Evolutionary conservation across 2,113 vertebrate genomes (phyloP), one percentile per base, ranked within the genome.

Genomic region (Myotis brandtii): DNA sequence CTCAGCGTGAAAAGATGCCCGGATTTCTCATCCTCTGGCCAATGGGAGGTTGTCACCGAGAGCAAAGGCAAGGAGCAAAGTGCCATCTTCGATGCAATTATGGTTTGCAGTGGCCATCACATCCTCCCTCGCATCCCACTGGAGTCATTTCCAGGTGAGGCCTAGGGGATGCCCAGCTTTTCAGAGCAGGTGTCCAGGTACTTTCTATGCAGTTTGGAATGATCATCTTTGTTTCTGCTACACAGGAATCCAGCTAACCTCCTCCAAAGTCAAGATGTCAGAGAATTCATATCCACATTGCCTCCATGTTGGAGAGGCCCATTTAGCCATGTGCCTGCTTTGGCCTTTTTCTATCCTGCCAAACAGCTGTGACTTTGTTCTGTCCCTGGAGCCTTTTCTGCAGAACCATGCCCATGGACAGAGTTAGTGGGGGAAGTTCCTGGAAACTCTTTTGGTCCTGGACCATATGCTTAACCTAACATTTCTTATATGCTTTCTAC

Each of bases 31-130:
- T 50, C 84, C 46, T 98, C 98, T 2, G 98, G 98, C 43, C 99
- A 99, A 83, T 99, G 99, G 99, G 98, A 98, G 9, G 93, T 99
- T n/a, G 91, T 98, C 69, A 98, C 98, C 0, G 84, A 98, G 95
- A 98, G 70, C 40, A 96, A 98, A 0, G 97, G 98, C 54, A 94
- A 97, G 46, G 96, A 99, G 95, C 98, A 99, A 32, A 95, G 69
- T 0, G 95, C 97, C 0, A 6, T 98, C 73, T 99, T 99, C 96
- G 99, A 99, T 21, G 98, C 98, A 0, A 98, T 99, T 17, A 93
- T 99, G 96, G 98, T 99, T 83, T 99, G 99, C 98, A 98, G 97
- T 0, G 97, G 99, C 52, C 98, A 98, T 37, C 98, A 98, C 95
- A 98, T 97, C 56, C n/a, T 98, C 17, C 98, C 98, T 0, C 46